phyloP scores from a whole-genome alignment of 2,888 invertebrate species.

The Heliconius ismenius region DNA sequence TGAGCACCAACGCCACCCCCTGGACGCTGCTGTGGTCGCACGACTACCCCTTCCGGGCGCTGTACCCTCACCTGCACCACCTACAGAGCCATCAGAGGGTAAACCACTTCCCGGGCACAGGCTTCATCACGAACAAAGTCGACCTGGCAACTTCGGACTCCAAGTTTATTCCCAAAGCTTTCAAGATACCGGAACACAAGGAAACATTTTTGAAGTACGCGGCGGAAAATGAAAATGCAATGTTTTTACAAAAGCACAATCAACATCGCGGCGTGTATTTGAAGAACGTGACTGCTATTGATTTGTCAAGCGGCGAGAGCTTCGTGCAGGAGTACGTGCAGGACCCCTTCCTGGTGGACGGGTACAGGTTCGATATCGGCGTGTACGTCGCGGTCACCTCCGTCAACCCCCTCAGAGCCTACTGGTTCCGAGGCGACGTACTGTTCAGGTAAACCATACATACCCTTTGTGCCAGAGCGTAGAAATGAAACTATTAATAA shows the following conservation, averaged over 20 bases:
- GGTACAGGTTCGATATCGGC: constrained; percentile 98
- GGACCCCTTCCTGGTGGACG: constrained; percentile 94
- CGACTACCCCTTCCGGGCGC: constrained; percentile 90
- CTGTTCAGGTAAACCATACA: constrained; percentile 86
- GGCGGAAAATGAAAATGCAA: constrained; percentile 83
- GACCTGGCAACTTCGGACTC: constrained; percentile 91
- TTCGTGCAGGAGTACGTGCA: constrained; percentile 96
- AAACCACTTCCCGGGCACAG: constrained; percentile 97
- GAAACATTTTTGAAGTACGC: constrained; percentile 86
- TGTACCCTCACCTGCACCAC: constrained; percentile 78
- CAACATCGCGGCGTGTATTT: constrained; percentile 94
- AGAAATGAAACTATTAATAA: no score
- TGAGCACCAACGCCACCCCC: constrained; percentile 77
- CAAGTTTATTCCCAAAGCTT: constrained; percentile 92
- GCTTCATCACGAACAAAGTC: constrained; percentile 95
- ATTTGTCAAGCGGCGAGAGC: constrained; percentile 85
- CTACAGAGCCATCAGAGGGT: constrained; percentile 89
- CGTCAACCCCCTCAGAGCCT: constrained; percentile 92
- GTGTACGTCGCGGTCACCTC: constrained; percentile 96
- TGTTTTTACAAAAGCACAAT: constrained; percentile 96
- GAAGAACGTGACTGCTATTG: constrained; percentile 85
- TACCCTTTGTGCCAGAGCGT: no score
- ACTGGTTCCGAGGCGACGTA: constrained; percentile 94
- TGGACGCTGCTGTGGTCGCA: constrained; percentile 98
- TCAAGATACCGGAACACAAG: constrained; percentile 90